These are phyloP conservation scores for Macroglossus sobrinus DNA, from an alignment of 2,113 vertebrate genomes.

Conservation along the genomic window DNA sequence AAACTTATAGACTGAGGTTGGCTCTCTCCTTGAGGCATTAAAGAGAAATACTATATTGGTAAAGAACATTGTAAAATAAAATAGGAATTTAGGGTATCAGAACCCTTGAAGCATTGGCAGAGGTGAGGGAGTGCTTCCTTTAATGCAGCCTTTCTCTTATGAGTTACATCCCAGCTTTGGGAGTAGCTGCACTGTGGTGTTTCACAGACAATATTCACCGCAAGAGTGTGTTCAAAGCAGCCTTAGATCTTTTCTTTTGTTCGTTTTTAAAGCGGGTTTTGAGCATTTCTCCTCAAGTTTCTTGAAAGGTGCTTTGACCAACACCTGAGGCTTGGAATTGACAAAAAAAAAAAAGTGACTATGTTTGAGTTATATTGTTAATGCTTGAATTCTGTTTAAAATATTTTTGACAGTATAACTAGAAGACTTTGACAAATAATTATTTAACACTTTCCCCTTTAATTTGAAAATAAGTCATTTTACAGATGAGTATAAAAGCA, in stretches of 20 bases:
- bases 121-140: constrained; percentile 46
- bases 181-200: constrained; percentile 59
- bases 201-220: constrained; percentile 67
- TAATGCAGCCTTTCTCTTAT: constrained; percentile 33
- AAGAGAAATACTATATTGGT: constrained; percentile 5
- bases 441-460: constrained; percentile 46
- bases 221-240: constrained; percentile 76
- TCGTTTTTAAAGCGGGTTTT: constrained; percentile 75
- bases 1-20: background rate
- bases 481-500: background rate
- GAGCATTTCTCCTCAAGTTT: constrained; percentile 74
- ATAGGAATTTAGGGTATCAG: constrained; percentile 39
- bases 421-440: constrained; percentile 36
- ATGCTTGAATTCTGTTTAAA: constrained; percentile 52
- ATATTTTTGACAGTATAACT: constrained; percentile 42
- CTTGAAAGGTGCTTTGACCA: constrained; percentile 78
- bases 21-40: background rate
- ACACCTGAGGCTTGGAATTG: constrained; percentile 73
- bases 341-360: constrained; percentile 24
- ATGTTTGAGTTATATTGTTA: constrained; percentile 30
- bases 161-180: constrained; percentile 50
- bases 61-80: constrained; percentile 58
- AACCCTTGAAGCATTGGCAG: background rate
- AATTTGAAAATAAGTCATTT: constrained; percentile 46
- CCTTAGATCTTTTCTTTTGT: constrained; percentile 80